phyloP scores from a whole-genome alignment of 1,140 invertebrate genomes.

The Pogonognathellus flavescens region DNA sequence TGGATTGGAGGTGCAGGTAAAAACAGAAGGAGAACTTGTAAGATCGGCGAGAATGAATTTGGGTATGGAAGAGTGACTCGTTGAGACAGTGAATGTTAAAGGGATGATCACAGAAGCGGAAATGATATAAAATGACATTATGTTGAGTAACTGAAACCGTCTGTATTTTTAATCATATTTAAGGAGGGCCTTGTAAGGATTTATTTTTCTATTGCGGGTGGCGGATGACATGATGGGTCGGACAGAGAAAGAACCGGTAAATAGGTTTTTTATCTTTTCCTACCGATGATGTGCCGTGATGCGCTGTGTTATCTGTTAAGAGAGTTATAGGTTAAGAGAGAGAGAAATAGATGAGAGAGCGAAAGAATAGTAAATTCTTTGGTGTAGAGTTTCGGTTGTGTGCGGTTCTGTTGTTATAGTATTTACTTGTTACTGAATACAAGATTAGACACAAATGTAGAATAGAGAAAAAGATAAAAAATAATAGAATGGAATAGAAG shows the following conservation, averaged over 20 bases:
- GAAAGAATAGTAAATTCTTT: conserved; percentile 25
- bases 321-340: not conserved
- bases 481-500: conserved; percentile 38
- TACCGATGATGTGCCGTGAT: not conserved
- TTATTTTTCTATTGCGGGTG: conserved; percentile 55
- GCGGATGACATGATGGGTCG: conserved; percentile 58
- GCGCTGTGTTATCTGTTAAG: not conserved
- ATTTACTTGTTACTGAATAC: not conserved
- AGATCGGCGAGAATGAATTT: no score
- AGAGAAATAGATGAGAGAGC: not conserved
- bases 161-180: conserved; percentile 59
- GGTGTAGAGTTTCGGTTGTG: conserved; percentile 30
- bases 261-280: conserved; percentile 32
- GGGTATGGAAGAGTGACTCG: no score
- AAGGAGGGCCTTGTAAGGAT: conserved; percentile 21
- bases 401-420: not conserved
- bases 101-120: conserved; percentile 61
- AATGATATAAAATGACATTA: conserved; percentile 65
- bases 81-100: not conserved
- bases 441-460: conserved; percentile 41
- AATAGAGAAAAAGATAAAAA: conserved; percentile 51
- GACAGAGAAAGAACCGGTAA: conserved; percentile 27
- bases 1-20: no score
- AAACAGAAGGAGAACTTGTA: no score
- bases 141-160: conserved; percentile 43